A percentile compares a stretch with the other conserved stretches of the same genome.
These are phyloP conservation scores for Porites australiensis DNA, from an alignment of 64 coral and sea anemone genomes.

Conservation along the genomic window DNA sequence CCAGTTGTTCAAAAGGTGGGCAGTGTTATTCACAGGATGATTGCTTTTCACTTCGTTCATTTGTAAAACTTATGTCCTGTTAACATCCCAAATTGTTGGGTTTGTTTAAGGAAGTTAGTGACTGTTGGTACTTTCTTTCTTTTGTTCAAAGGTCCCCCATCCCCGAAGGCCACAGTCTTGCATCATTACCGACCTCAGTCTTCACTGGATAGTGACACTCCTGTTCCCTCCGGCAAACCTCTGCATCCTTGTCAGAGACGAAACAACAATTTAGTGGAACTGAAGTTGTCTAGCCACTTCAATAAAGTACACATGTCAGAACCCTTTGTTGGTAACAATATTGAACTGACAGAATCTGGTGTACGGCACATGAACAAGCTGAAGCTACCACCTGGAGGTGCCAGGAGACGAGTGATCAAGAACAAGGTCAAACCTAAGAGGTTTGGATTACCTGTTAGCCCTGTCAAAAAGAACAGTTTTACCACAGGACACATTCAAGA, in stretches of 20 bases:
- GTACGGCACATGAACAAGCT: constrained; percentile 88
- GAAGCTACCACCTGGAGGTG: constrained; percentile 70
- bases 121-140: neutral
- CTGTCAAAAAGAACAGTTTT: constrained; percentile 34
- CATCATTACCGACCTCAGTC: constrained; percentile 93
- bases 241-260: constrained; percentile 88
- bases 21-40: too few relatives aligned
- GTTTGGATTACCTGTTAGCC: constrained; percentile 24
- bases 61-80: too few relatives aligned
- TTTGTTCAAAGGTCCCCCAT: constrained; percentile 83
- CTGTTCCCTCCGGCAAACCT: constrained; percentile 76
- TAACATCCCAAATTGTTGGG: too few relatives aligned
- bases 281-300: constrained; percentile 79
- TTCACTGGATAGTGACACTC: constrained; percentile 49
- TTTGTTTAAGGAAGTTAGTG: too few relatives aligned
- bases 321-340: constrained; percentile 51
- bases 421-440: constrained; percentile 83
- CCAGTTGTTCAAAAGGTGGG: too few relatives aligned
- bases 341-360: constrained; percentile 87
- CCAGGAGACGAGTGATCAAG: constrained; percentile 70
- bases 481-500: neutral
- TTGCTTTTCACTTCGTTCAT: too few relatives aligned
- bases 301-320: constrained; percentile 38
- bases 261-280: constrained; percentile 80
- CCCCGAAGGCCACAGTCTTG: constrained; percentile 87